These are phyloP conservation scores for Prorops nasuta DNA, from an alignment of 1,140 invertebrate species.

Conservation along the genomic window DNA sequence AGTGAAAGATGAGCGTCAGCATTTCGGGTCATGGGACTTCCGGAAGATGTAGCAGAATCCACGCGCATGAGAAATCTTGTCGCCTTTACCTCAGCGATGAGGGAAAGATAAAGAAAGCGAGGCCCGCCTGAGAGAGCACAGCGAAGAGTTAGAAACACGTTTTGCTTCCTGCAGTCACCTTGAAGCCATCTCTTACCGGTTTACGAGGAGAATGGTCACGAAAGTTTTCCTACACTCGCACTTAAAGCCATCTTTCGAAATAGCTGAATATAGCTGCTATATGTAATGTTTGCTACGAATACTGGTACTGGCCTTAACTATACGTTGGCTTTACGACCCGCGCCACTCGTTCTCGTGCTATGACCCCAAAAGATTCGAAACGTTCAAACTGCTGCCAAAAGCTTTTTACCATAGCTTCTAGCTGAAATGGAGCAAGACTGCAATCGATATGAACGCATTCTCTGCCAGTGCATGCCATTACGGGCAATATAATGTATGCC, in stretches of 20 bases:
- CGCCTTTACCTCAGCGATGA: slow-evolving; percentile 18
- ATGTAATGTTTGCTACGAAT: slow-evolving; percentile 28
- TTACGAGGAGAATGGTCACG: slow-evolving; percentile 22
- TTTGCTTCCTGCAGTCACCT: slow-evolving; percentile 27
- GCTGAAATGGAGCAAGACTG: too few species aligned
- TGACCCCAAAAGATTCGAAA: slow-evolving; percentile 18
- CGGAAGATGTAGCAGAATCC: slow-evolving; percentile 4
- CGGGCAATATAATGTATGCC: too few species aligned
- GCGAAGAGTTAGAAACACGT: slow-evolving; percentile 23
- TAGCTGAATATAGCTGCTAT: slow-evolving; percentile 20
- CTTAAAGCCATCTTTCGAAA: slow-evolving; percentile 32
- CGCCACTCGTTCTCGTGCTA: slow-evolving; percentile 20
- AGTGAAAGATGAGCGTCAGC: slow-evolving; percentile 14
- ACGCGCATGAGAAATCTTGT: slow-evolving; percentile 12
- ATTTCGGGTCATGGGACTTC: slow-evolving; percentile 2
- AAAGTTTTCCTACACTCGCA: slow-evolving; percentile 24
- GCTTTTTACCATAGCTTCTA: slow-evolving; percentile 19
- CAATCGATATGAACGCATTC: too few species aligned
- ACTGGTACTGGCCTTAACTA: slow-evolving; percentile 1
- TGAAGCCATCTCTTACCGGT: slow-evolving; percentile 28
- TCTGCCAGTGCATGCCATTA: too few species aligned
- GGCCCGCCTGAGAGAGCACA: slow-evolving; percentile 3
- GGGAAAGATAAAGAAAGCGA: slow-evolving; percentile 11
- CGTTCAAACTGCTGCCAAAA: slow-evolving; percentile 21
- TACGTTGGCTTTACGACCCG: slow-evolving; percentile 25